Base-by-base conservation (phyloP, 2,113 vertebrate genomes). In the Rhinogobius similis region DNA sequence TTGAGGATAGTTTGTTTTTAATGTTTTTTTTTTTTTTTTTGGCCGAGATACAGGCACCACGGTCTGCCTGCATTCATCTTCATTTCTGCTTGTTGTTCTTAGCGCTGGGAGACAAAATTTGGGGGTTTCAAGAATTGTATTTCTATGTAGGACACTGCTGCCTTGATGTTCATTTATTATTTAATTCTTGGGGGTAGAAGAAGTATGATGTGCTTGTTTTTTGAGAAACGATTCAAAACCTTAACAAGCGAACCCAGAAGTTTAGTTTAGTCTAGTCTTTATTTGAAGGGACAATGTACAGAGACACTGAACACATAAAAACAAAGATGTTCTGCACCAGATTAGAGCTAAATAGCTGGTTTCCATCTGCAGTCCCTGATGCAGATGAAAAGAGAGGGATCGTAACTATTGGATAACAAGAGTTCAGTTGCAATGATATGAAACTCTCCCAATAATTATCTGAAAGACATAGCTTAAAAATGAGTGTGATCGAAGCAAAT, bases 71-170 rank as follows among this genome's bases (percentile, higher is more conserved):
- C 75, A 23, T 68, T 62, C 73, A 73, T 79, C 76, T 67, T 24
- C 73, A 68, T 71, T 68, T 70, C 79, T 83, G 32, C 76, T 82
- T 78, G 73, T 76, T 83, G 61, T 84, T 78, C 65, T 75, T 72
- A 18, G 76, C 80, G 63, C 77, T 59, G 75, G 70, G 83, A 82
- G 65, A 10, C 65, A 29, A 69, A 46, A 53, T 82, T 86, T 78
- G 65, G 70, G 55, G 23, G 67, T 70, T 89, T 83, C 67, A 87
- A 76, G 75, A 75, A 9, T 23, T 48, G 3, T 46, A 46, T 82
- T 78, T 68, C 70, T 78, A 89, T 80, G 76, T 90, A 89, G 84
- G 84, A 86, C 84, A 87, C 76, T 75, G 72, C 76, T 76, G 76
- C 58, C 71, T 86, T 77, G 66, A 76, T 85, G 82, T 85, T 85